Percentiles rank a stretch among this genome's conserved stretches.
phyloP scores from a whole-genome alignment of 2,888 invertebrate species.

The Sceliomorpha sp. region DNA sequence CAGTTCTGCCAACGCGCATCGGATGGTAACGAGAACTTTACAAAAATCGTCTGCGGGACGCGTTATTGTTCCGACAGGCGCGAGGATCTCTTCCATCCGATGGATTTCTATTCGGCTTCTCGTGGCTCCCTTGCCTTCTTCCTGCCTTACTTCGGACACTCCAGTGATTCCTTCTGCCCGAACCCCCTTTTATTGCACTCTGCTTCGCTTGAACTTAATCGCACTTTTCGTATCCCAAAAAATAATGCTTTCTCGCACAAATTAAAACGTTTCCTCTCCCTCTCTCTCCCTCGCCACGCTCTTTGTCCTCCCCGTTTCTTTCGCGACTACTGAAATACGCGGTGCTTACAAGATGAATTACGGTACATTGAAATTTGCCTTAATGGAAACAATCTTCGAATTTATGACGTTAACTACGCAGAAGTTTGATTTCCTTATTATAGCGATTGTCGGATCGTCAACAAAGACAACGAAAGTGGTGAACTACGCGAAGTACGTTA shows the following conservation, averaged over 20 bases:
- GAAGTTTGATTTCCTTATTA: too few species aligned
- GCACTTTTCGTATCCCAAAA: conserved; percentile 46
- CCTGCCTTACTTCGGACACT: conserved; percentile 64
- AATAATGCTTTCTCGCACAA: conserved; percentile 41
- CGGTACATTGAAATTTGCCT: conserved; percentile 24
- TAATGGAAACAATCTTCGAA: background rate
- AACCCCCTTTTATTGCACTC: conserved; percentile 57
- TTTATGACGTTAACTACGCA: conserved; percentile 3
- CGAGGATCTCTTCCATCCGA: conserved; percentile 72
- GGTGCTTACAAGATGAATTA: conserved; percentile 25
- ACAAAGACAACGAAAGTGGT: too few species aligned
- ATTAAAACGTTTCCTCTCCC: conserved; percentile 39
- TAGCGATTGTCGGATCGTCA: too few species aligned
- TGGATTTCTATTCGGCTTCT: conserved; percentile 68
- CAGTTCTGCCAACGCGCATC: conserved; percentile 51
- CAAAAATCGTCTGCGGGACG: conserved; percentile 71
- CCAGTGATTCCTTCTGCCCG: conserved; percentile 58
- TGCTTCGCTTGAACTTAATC: conserved; percentile 54
- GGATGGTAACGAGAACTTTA: conserved; percentile 58
- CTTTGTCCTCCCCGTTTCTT: conserved; percentile 28
- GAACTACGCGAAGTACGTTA: too few species aligned
- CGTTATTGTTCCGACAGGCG: conserved; percentile 68
- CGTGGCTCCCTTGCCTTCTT: conserved; percentile 63
- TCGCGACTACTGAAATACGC: conserved; percentile 16
- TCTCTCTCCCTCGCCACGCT: conserved; percentile 25